A percentile compares a stretch with the other conserved stretches of the same genome.
phyloP scores from a whole-genome alignment of 2,888 invertebrate genomes.

The Chrysomela aeneicollis region DNA sequence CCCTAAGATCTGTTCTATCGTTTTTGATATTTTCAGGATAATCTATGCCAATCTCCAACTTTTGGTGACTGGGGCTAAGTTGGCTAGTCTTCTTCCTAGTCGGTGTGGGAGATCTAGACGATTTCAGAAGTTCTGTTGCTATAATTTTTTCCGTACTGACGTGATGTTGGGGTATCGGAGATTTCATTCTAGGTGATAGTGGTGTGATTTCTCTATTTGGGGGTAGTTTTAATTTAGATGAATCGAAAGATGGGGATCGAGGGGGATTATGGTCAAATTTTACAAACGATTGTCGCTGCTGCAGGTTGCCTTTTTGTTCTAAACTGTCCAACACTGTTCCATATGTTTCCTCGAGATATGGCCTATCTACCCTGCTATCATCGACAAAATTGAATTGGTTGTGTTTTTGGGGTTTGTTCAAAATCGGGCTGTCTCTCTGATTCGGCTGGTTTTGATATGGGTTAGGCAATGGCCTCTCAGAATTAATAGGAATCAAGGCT shows the following conservation, averaged over 20 bases:
- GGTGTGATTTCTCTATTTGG: constrained; percentile 56
- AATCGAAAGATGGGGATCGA: constrained; percentile 54
- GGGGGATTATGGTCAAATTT: constrained; percentile 41
- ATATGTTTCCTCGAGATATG: constrained; percentile 51
- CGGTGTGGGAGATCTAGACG: constrained; percentile 45
- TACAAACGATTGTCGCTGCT: constrained; percentile 16
- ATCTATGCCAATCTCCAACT: constrained; percentile 51
- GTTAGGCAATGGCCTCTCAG: constrained; percentile 58
- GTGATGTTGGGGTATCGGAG: constrained; percentile 57
- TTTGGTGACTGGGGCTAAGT: constrained; percentile 49
- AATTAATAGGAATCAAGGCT: constrained; percentile 58
- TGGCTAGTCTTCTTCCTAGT: constrained; percentile 33
- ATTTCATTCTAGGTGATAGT: constrained; percentile 56
- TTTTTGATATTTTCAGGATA: constrained; percentile 48
- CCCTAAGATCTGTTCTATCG: neutral
- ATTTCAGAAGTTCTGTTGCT: constrained; percentile 57
- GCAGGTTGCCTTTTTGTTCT: constrained; percentile 32
- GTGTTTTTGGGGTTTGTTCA: constrained; percentile 18
- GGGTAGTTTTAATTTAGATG: constrained; percentile 56
- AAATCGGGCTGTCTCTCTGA: constrained; percentile 35
- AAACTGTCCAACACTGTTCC: constrained; percentile 56
- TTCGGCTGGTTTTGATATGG: constrained; percentile 49
- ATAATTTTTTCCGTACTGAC: constrained; percentile 59
- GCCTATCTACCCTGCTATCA: constrained; percentile 23
- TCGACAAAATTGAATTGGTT: constrained; percentile 32